phyloP scores from a whole-genome alignment of 2,113 vertebrate species.

The Grallaria varia region DNA sequence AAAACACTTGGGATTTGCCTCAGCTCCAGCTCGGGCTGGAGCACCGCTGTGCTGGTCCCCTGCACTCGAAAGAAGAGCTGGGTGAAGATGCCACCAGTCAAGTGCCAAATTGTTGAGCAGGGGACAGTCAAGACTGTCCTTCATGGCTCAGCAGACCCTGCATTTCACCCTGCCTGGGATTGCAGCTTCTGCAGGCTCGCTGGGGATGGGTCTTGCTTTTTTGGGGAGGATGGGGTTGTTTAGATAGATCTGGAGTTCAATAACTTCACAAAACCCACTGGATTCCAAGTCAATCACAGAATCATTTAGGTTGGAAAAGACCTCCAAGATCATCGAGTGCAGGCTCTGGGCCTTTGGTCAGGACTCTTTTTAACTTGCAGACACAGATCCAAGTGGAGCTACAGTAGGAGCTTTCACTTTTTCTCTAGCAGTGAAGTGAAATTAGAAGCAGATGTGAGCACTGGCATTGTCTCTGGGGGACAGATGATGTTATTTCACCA shows the following conservation, averaged over 20 bases:
- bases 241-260: background rate
- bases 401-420: constrained; percentile 49
- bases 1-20: background rate
- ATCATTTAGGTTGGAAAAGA: background rate
- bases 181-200: background rate
- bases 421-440: constrained; percentile 3
- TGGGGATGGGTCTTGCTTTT: background rate
- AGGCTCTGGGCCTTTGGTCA: background rate
- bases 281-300: background rate
- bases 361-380: background rate
- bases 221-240: too few relatives aligned
- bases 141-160: background rate
- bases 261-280: background rate
- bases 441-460: constrained; percentile 33
- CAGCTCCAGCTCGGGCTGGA: background rate
- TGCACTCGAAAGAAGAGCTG: background rate
- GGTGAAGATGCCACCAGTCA: fast-evolving
- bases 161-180: background rate
- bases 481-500: constrained; percentile 47
- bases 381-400: background rate
- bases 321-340: background rate
- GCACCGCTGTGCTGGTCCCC: fast-evolving
- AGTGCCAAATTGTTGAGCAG: background rate
- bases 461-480: constrained; percentile 38
- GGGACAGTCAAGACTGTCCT: background rate